Percentiles rank a stretch among this genome's conserved stretches.
Conservation (phyloP, 92 coral and sea anemone species). For the Virgularia gustaviana region DNA sequence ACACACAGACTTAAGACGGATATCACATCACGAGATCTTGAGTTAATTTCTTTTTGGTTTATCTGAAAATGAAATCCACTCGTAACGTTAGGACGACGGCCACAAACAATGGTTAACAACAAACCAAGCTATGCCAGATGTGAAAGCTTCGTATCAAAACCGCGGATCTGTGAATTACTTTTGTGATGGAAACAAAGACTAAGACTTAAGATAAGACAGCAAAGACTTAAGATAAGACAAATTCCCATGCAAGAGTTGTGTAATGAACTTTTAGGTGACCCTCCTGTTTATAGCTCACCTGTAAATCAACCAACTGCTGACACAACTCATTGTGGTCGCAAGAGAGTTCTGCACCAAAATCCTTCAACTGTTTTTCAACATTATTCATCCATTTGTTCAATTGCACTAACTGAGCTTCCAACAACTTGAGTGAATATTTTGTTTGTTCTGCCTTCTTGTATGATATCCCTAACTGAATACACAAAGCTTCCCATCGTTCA, state of each 20-base stretch:
- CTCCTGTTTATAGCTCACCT: constrained; percentile 45
- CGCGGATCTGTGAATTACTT: neutral
- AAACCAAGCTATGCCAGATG: neutral
- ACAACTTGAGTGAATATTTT: constrained; percentile 75
- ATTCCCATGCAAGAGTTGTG: neutral
- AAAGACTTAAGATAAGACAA: neutral
- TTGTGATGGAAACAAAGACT: neutral
- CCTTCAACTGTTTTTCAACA: constrained; percentile 65
- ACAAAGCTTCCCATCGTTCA: constrained; percentile 95
- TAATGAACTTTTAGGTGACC: neutral
- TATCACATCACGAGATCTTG: constrained; percentile 76
- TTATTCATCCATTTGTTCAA: constrained; percentile 90
- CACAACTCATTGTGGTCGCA: constrained; percentile 73
- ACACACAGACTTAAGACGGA: constrained; percentile 81
- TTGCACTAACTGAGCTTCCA: constrained; percentile 85
- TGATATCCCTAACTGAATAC: constrained; percentile 94
- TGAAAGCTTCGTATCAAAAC: neutral
- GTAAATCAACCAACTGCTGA: constrained; percentile 62
- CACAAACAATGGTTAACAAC: neutral
- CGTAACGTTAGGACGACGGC: too few relatives aligned
- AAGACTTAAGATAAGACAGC: neutral
- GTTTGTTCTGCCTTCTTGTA: constrained; percentile 99
- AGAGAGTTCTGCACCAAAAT: constrained; percentile 53
- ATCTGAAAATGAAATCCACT: constrained; percentile 59
- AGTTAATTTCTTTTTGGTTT: constrained; percentile 75